Conservation (phyloP, 2,888 invertebrate species). For the Gymnosoma rotundatum region DNA sequence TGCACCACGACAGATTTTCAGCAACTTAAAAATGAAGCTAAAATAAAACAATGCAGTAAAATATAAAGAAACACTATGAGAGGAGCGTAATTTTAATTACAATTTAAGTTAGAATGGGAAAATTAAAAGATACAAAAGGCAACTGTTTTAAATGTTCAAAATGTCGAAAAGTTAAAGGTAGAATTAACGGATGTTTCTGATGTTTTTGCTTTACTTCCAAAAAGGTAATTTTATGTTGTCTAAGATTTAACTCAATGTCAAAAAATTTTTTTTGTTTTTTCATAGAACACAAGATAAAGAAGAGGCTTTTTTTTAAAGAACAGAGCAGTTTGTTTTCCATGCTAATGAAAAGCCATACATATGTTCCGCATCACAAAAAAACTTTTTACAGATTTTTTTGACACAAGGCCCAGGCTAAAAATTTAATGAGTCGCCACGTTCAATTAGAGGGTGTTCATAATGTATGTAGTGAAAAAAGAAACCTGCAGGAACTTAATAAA, state of each 20-base stretch:
- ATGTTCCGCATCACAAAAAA: too few species aligned
- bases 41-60: not conserved
- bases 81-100: slow-evolving; percentile 58
- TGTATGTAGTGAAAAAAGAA: too few species aligned
- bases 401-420: too few species aligned
- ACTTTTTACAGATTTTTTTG: too few species aligned
- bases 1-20: slow-evolving; percentile 57
- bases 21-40: slow-evolving; percentile 46
- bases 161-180: slow-evolving; percentile 5
- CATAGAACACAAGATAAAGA: too few species aligned
- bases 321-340: too few species aligned
- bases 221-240: not conserved
- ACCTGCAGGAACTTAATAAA: too few species aligned
- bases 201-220: not conserved
- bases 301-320: too few species aligned
- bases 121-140: slow-evolving; percentile 23
- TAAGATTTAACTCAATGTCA: too few species aligned
- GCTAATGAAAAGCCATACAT: too few species aligned
- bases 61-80: not conserved
- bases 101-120: slow-evolving; percentile 39
- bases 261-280: not conserved
- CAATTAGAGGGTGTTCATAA: too few species aligned
- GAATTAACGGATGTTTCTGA: slow-evolving; percentile 16
- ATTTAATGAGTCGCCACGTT: too few species aligned
- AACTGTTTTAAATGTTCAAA: slow-evolving; percentile 18